These are phyloP conservation scores for Brachymystax lenok DNA, from an alignment of 2,797 vertebrate genomes.

Conservation along the genomic window DNA sequence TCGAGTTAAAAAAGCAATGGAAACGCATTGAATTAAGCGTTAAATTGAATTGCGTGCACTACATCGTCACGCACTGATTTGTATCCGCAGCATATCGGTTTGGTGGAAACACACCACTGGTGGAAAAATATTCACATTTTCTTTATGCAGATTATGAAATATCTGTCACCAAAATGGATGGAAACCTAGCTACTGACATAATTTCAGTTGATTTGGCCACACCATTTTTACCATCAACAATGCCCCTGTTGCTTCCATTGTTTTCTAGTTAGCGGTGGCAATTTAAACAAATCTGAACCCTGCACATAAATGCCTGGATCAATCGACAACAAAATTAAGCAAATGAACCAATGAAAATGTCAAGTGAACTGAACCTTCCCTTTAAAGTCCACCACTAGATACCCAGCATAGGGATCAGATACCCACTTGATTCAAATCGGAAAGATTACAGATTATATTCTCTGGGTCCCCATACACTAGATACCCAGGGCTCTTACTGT, in stretches of 20 bases:
- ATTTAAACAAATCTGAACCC: no score
- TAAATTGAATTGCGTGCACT: no score
- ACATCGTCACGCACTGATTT: no score
- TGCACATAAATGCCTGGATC: not conserved
- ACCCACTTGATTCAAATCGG: not conserved
- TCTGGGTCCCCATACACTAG: not conserved
- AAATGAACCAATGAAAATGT: not conserved
- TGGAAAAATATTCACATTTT: no score
- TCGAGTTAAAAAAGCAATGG: no score
- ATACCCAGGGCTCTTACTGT: not conserved
- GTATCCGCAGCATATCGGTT: no score
- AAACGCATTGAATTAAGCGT: no score
- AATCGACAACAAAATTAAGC: not conserved
- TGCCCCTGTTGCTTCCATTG: not conserved
- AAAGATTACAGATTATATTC: not conserved
- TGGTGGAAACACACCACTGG: no score
- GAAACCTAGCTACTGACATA: no score
- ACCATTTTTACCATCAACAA: not conserved
- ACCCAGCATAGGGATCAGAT: not conserved
- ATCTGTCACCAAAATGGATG: no score
- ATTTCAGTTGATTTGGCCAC: not conserved
- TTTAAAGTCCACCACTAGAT: not conserved
- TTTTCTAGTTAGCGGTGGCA: not conserved
- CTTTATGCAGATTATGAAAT: no score
- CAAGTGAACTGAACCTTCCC: not conserved